These are phyloP conservation scores for Diaphora mendica DNA, from an alignment of 2,888 invertebrate genomes.

Conservation along the genomic window DNA sequence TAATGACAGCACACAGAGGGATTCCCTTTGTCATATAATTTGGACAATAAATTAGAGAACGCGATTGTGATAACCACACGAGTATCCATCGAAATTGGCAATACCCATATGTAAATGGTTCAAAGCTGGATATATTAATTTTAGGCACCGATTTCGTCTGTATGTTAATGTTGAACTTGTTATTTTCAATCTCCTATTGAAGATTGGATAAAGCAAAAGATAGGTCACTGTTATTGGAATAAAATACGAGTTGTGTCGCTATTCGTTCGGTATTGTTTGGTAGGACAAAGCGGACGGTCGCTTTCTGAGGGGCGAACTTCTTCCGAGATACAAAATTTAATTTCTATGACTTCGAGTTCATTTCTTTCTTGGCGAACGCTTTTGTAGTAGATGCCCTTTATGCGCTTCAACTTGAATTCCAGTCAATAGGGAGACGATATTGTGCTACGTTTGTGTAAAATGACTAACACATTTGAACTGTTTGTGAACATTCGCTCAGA, in stretches of 20 bases:
- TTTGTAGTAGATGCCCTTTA: conserved; percentile 76
- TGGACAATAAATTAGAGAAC: conserved; percentile 61
- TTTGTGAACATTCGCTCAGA: conserved; percentile 55
- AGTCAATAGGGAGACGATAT: conserved; percentile 74
- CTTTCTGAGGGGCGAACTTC: conserved; percentile 62
- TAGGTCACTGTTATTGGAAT: conserved; percentile 74
- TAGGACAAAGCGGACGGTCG: conserved; percentile 67
- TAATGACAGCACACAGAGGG: conserved; percentile 67
- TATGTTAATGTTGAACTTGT: conserved; percentile 51
- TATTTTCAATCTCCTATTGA: conserved; percentile 66
- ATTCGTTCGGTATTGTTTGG: conserved; percentile 72
- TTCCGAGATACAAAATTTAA: conserved; percentile 76
- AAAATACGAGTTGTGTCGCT: conserved; percentile 78
- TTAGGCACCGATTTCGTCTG: conserved; percentile 32
- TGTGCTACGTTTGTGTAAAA: conserved; percentile 74
- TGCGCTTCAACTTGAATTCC: conserved; percentile 69
- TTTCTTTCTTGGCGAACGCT: conserved; percentile 64
- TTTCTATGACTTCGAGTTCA: conserved; percentile 75
- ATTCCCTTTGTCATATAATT: conserved; percentile 65
- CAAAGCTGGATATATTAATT: conserved; percentile 35
- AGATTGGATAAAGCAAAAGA: conserved; percentile 73
- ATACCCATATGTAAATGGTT: conserved; percentile 28
- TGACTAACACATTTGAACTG: conserved; percentile 73
- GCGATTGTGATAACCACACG: conserved; percentile 52
- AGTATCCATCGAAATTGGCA: conserved; percentile 52